phyloP scores from a whole-genome alignment of 2,113 vertebrate genomes.

The Melanerpes formicivorus region DNA sequence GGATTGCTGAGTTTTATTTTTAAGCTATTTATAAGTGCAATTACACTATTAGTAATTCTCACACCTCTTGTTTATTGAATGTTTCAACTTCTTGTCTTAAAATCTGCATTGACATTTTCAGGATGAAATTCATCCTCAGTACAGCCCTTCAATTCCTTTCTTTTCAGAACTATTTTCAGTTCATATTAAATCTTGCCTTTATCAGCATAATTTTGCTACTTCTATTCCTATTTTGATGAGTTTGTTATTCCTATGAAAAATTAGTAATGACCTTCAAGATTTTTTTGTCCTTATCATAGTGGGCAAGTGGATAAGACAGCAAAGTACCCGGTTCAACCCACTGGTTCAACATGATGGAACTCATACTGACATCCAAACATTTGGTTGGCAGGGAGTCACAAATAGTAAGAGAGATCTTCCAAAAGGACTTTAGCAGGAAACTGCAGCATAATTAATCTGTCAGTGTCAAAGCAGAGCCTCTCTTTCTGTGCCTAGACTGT shows the following conservation, averaged over 20 bases:
- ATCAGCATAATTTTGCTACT: background rate
- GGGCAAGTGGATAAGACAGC: background rate
- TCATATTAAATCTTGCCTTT: background rate
- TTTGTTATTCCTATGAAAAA: background rate
- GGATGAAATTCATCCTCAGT: background rate
- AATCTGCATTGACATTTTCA: background rate
- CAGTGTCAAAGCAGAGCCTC: background rate
- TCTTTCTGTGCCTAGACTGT: background rate
- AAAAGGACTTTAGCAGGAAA: background rate
- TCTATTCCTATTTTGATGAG: background rate
- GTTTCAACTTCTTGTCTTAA: background rate
- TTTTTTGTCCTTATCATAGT: background rate
- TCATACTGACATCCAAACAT: background rate
- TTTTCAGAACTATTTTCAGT: background rate
- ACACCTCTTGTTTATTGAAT: background rate
- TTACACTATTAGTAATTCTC: background rate
- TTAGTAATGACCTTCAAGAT: background rate
- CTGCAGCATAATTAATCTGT: background rate
- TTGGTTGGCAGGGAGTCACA: background rate
- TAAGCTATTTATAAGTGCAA: background rate
- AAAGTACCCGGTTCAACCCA: background rate
- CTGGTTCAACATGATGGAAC: background rate
- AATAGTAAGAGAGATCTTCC: background rate
- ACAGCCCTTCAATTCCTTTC: background rate
- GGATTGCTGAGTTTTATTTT: background rate